A percentile compares a stretch with the other conserved stretches of the same genome.
These are phyloP conservation scores for Fulmarus glacialis DNA, from an alignment of 2,113 vertebrate species.

Conservation along the genomic window DNA sequence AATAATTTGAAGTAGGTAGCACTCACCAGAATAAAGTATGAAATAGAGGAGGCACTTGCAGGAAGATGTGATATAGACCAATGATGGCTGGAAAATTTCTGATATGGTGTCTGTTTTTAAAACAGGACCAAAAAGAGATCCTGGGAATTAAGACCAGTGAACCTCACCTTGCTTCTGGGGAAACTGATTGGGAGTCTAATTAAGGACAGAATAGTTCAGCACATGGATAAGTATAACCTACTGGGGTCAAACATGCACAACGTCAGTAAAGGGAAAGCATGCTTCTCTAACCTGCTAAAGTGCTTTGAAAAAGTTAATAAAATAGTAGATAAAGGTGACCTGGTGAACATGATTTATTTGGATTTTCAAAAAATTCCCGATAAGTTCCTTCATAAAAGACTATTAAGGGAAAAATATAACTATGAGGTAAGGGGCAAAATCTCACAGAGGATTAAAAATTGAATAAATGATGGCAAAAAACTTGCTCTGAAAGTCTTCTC, in stretches of 20 bases:
- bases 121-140: not conserved
- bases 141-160: not conserved
- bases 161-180: not conserved
- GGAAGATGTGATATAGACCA: not conserved
- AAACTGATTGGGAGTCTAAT: constrained; percentile 22
- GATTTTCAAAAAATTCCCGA: not conserved
- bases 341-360: not conserved
- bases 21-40: not conserved
- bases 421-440: not conserved
- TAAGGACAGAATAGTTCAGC: not conserved
- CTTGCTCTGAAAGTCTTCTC: not conserved
- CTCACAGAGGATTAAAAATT: not conserved
- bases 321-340: constrained; percentile 21
- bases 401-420: not conserved
- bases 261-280: not conserved
- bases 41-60: not conserved
- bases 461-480: not conserved
- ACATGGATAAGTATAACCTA: not conserved
- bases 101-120: not conserved
- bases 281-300: not conserved
- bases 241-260: not conserved
- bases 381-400: not conserved
- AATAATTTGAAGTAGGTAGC: not conserved
- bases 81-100: not conserved
- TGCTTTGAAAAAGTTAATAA: constrained; percentile 47